These are phyloP conservation scores for Anthophora plumipes DNA, from an alignment of 2,888 invertebrate species.

Conservation along the genomic window DNA sequence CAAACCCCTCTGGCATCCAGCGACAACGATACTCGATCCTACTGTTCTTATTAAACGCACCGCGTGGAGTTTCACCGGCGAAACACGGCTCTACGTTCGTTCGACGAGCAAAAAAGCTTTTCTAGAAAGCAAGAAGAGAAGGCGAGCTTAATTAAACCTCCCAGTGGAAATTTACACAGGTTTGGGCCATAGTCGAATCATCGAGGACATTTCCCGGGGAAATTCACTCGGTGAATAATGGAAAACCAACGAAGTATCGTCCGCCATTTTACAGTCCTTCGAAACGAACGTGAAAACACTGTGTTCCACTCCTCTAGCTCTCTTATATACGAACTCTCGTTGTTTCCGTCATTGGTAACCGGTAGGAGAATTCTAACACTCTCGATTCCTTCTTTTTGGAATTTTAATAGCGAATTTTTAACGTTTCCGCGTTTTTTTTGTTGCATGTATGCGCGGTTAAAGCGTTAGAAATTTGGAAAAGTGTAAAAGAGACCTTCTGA, in stretches of 20 bases:
- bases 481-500: too few species aligned
- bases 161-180: constrained; percentile 24
- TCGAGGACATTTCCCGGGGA: not conserved
- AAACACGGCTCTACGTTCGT: not conserved
- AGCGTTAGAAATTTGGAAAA: too few species aligned
- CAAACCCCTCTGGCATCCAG: not conserved
- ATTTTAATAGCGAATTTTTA: not conserved
- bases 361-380: too few species aligned
- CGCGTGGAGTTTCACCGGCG: not conserved
- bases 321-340: not conserved
- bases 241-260: constrained; percentile 13
- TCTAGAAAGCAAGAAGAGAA: not conserved
- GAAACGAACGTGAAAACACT: constrained; percentile 41
- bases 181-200: too few species aligned
- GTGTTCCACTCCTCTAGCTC: constrained; percentile 39
- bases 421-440: constrained; percentile 23
- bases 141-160: constrained; percentile 26
- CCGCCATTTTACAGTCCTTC: constrained; percentile 6
- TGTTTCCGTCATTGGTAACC: not conserved
- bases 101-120: not conserved
- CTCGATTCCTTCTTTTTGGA: constrained; percentile 18
- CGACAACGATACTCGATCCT: not conserved
- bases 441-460: not conserved
- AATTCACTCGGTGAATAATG: constrained; percentile 13
- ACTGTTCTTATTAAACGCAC: not conserved